A percentile compares a stretch with the other conserved stretches of the same genome.
These are phyloP conservation scores for Hypena proboscidalis DNA, from an alignment of 2,888 invertebrate species.

Conservation along the genomic window DNA sequence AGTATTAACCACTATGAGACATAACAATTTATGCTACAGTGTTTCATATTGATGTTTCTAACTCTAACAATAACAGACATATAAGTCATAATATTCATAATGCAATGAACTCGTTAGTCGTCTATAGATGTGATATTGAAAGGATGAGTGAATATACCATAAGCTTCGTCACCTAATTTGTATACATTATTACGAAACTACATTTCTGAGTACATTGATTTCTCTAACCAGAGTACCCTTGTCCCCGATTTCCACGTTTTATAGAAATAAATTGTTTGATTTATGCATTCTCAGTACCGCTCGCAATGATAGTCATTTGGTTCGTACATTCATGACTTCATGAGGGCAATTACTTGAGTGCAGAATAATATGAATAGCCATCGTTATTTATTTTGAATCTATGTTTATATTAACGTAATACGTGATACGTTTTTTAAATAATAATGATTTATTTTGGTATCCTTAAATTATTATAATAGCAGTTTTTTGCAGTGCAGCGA, in stretches of 20 bases:
- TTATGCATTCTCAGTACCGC: conserved; percentile 20
- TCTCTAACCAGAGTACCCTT: conserved; percentile 24
- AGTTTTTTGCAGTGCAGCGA: too few relatives aligned
- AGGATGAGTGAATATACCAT: too few relatives aligned
- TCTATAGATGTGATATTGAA: too few relatives aligned
- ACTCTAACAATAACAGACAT: too few relatives aligned
- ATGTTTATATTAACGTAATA: too few relatives aligned
- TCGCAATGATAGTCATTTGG: conserved; percentile 25
- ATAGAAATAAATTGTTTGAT: conserved; percentile 29
- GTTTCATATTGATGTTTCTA: too few relatives aligned
- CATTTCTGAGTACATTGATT: neutral
- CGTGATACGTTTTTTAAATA: neutral
- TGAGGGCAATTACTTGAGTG: conserved; percentile 19
- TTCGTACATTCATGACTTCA: conserved; percentile 2
- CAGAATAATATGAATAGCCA: conserved; percentile 2
- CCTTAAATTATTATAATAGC: too few relatives aligned
- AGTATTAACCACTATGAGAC: too few relatives aligned
- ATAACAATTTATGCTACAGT: too few relatives aligned
- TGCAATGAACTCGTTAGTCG: too few relatives aligned
- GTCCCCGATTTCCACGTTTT: conserved; percentile 24
- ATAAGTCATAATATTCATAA: too few relatives aligned
- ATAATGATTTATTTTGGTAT: too few relatives aligned
- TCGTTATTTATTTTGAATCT: conserved; percentile 16
- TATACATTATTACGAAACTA: conserved; percentile 6
- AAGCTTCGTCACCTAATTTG: neutral